A percentile compares a stretch with the other conserved stretches of the same genome.
These are phyloP conservation scores for Crocuta crocuta DNA, from an alignment of 2,113 vertebrate genomes.

Conservation along the genomic window DNA sequence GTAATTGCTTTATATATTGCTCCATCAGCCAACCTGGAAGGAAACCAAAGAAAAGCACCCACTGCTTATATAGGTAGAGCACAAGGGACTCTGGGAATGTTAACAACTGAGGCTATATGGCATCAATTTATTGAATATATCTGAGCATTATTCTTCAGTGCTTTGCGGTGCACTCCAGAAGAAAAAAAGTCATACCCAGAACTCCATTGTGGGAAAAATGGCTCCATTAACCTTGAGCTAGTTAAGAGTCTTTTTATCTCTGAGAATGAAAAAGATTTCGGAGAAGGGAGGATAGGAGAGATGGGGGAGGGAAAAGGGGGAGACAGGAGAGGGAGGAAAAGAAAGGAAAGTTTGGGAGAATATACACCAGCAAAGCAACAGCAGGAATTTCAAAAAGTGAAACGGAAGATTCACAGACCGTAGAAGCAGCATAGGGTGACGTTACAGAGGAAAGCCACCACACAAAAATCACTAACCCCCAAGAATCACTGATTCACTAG, in stretches of 20 bases:
- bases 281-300: constrained; percentile 62
- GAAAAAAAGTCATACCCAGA: constrained; percentile 93
- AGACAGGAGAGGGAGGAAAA: constrained; percentile 67
- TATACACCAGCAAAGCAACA: constrained; percentile 99
- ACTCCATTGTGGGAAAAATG: constrained; percentile 95
- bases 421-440: constrained; percentile 98
- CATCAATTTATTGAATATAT: constrained; percentile 90
- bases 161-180: constrained; percentile 89
- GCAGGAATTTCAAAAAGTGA: constrained; percentile 87
- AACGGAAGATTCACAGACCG: constrained; percentile 93
- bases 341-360: constrained; percentile 88
- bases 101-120: constrained; percentile 93
- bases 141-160: constrained; percentile 92
- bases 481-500: constrained; percentile 99
- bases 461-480: constrained; percentile 99
- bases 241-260: constrained; percentile 99
- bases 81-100: constrained; percentile 98
- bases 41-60: constrained; percentile 99
- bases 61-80: constrained; percentile 95
- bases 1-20: constrained; percentile 84
- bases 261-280: constrained; percentile 90
- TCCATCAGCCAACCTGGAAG: constrained; percentile 88
- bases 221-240: constrained; percentile 99
- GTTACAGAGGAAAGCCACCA: constrained; percentile 98
- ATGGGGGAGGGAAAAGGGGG: constrained; percentile 23